Evolutionary conservation across 2,797 vertebrate species (phyloP).

Genomic region (Tinamus major): DNA sequence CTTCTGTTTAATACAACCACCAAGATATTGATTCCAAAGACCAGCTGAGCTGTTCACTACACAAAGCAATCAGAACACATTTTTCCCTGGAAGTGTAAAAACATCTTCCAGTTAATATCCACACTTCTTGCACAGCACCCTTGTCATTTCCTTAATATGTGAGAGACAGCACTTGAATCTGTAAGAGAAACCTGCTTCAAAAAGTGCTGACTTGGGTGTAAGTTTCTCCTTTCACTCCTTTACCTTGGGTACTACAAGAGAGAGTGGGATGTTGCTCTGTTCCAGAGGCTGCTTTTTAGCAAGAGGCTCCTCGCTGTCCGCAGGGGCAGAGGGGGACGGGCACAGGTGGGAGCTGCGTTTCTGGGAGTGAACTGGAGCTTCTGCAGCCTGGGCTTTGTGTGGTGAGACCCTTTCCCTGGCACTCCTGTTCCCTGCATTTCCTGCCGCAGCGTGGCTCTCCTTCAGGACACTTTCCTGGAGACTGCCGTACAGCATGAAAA

Average conservation of each 20-base stretch:
- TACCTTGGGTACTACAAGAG: slow-evolving; percentile 80
- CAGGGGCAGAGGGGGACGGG: background rate
- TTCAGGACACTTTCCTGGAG: slow-evolving; percentile 53
- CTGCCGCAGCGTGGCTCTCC: background rate
- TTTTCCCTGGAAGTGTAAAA: background rate
- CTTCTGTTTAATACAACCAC: background rate
- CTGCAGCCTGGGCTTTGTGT: background rate
- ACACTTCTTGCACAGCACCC: background rate
- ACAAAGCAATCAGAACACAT: background rate
- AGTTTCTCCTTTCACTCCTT: background rate
- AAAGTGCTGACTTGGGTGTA: background rate
- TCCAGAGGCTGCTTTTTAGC: slow-evolving; percentile 72
- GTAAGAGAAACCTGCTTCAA: background rate
- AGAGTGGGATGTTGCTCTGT: slow-evolving; percentile 66
- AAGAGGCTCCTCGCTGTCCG: slow-evolving; percentile 57
- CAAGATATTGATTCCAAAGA: background rate
- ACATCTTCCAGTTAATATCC: background rate
- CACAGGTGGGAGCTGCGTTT: slow-evolving; percentile 64
- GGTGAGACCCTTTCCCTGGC: background rate
- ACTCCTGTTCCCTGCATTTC: slow-evolving; percentile 32
- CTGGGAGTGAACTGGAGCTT: slow-evolving; percentile 13
- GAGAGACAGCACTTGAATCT: background rate
- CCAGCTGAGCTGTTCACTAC: background rate
- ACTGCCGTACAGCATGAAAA: slow-evolving; percentile 87
- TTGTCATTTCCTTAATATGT: background rate